These are phyloP conservation scores for Zaprionus camerounensis DNA, from an alignment of 1,140 invertebrate species.

Conservation along the genomic window DNA sequence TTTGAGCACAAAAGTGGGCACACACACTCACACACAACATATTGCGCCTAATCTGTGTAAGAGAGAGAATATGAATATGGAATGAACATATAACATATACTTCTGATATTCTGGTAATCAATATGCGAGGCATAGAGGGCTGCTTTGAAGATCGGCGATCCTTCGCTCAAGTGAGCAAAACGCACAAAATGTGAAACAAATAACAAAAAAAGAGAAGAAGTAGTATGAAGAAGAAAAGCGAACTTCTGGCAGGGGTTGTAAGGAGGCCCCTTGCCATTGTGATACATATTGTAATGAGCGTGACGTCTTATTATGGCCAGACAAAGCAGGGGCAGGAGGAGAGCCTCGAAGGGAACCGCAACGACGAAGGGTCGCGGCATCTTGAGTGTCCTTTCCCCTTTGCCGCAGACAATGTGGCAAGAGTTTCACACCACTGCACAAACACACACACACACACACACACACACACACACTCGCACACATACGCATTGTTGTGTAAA, in stretches of 20 bases:
- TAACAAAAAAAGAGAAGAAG: constrained; percentile 61
- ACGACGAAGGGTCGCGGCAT: constrained; percentile 22
- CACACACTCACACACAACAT: constrained; percentile 4
- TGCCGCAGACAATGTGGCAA: constrained; percentile 18
- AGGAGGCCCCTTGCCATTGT: constrained; percentile 26
- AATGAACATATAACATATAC: background rate
- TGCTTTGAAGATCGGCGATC: constrained; percentile 47
- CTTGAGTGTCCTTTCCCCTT: constrained; percentile 8
- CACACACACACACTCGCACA: constrained; percentile 1
- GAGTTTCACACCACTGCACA: constrained; percentile 65
- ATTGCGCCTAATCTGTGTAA: constrained; percentile 59
- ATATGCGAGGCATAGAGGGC: constrained; percentile 34
- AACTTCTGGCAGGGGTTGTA: constrained; percentile 35
- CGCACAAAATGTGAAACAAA: constrained; percentile 72
- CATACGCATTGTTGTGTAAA: constrained; percentile 63
- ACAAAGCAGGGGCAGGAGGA: constrained; percentile 18
- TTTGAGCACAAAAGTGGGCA: constrained; percentile 74
- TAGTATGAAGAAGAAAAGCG: constrained; percentile 5
- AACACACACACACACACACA: constrained; percentile 14
- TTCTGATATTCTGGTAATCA: constrained; percentile 58
- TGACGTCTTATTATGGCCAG: constrained; percentile 10
- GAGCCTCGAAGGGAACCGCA: background rate
- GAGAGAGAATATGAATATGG: constrained; percentile 38
- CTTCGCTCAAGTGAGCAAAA: constrained; percentile 72
- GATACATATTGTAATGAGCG: constrained; percentile 26